phyloP scores from a whole-genome alignment of 2,888 invertebrate genomes.

The Erpobdella octoculata region DNA sequence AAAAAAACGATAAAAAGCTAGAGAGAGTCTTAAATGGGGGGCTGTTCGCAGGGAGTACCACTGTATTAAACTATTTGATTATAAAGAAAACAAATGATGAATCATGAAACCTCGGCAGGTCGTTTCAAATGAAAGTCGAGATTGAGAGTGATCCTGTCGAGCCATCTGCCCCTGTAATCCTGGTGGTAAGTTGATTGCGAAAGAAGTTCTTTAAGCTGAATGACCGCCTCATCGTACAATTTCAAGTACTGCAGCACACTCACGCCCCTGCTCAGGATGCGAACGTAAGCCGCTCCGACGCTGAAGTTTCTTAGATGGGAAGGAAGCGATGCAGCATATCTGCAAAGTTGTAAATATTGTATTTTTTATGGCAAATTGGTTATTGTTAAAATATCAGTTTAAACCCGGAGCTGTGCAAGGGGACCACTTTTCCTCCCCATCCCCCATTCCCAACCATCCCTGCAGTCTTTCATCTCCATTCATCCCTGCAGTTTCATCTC shows the following conservation, averaged over 20 bases:
- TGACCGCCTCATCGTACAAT: constrained; percentile 55
- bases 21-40: too few relatives aligned
- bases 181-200: constrained; percentile 53
- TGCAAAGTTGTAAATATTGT: neutral
- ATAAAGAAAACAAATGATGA: too few relatives aligned
- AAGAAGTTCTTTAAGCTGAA: constrained; percentile 57
- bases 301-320: constrained; percentile 60
- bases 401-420: too few relatives aligned
- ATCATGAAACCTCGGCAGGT: constrained; percentile 49
- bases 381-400: neutral
- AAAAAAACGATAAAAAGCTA: too few relatives aligned
- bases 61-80: too few relatives aligned
- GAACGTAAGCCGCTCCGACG: constrained; percentile 54
- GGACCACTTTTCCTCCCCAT: too few relatives aligned
- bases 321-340: constrained; percentile 50
- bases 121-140: constrained; percentile 57
- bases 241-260: constrained; percentile 54
- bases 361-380: neutral
- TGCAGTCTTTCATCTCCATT: too few relatives aligned
- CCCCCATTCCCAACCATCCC: too few relatives aligned
- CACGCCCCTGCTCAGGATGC: constrained; percentile 52
- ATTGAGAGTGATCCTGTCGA: constrained; percentile 61
- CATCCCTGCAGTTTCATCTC: too few relatives aligned
- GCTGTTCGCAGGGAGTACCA: too few relatives aligned
- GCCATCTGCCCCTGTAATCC: constrained; percentile 55